Base-by-base conservation (phyloP, 2,888 invertebrate species). In the Thereva nobilitata region DNA sequence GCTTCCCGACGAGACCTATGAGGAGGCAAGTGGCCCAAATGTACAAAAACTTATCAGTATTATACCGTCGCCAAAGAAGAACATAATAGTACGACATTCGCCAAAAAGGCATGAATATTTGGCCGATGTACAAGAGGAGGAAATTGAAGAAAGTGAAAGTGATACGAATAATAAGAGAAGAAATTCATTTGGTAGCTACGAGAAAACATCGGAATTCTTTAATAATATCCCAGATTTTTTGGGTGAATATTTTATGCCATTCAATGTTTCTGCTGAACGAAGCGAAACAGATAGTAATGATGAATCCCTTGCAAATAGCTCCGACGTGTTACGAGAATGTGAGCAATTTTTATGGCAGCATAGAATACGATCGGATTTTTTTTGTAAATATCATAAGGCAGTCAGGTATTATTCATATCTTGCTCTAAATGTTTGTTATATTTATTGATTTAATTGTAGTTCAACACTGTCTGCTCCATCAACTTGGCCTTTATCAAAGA, bases 1-100 rank as follows among this genome's bases (percentile, higher is more conserved):
- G 83, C 85, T 89, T 82, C 90, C 91, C 74, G 91, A 91, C 83
- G 89, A 91, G 84, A 90, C 89, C 75, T 91, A 91, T 84, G 90
- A 90, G 83, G 85, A 85, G 78, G 71, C 70, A 49, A 52, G 40
- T 75, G 57, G 73, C 66, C 68, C 54, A 42, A 66, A 56, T 41
- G n/a, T 45, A 54, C 10, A 34, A 37, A 53, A 59, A 10, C 12
- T 34, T 7, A 44, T 44, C n/a, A 8, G 9, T 6, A 45, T 53
- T 7, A 35, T 41, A 57, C n/a, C 10, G 6, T 12, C n/a, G 2
- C 23, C 23, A 23, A 23, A 23, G 23, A 23, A 23, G 23, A 23
- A 23, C 23, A 23, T 23, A 23, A 23, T 23, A 23, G 23, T 23
- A 23, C 23, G 23, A 23, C 23, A 23, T 2, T 23, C 23, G 2